These are phyloP conservation scores for Sminthopsis crassicaudata DNA, from an alignment of 2,113 vertebrate species.

Conservation along the genomic window DNA sequence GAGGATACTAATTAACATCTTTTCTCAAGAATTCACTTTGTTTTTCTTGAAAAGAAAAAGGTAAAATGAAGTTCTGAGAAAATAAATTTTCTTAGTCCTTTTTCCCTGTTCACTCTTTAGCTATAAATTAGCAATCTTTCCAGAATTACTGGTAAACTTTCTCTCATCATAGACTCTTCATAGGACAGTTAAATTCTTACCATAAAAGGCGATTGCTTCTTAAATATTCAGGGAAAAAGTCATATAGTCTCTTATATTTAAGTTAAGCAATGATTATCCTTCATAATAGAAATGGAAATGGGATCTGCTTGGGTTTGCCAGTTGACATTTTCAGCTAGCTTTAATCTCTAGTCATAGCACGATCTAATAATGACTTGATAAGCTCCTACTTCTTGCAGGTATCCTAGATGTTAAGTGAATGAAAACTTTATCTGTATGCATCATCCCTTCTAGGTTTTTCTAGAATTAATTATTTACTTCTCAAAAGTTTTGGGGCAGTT, in stretches of 20 bases:
- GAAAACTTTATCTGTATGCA: not conserved
- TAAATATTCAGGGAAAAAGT: not conserved
- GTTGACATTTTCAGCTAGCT: not conserved
- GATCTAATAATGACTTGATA: not conserved
- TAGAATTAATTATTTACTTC: conserved; percentile 37
- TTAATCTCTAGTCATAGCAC: not conserved
- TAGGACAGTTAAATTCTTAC: not conserved
- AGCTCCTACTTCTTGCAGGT: not conserved
- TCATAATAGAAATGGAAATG: not conserved
- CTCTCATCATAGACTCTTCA: not conserved
- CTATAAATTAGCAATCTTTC: not conserved
- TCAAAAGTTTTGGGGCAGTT: not conserved
- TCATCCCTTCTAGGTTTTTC: not conserved
- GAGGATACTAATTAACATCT: not conserved
- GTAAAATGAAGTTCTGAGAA: not conserved
- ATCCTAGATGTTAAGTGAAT: not conserved
- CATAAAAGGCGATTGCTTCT: not conserved
- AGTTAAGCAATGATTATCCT: not conserved
- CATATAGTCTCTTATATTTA: not conserved
- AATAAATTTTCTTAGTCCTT: not conserved
- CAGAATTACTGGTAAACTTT: not conserved
- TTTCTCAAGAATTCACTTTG: not conserved
- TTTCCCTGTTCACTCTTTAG: not conserved
- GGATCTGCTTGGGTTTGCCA: not conserved
- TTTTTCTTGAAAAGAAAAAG: not conserved